Conservation (phyloP, 2,797 vertebrate species). For the Melanotaenia maccullochi region DNA sequence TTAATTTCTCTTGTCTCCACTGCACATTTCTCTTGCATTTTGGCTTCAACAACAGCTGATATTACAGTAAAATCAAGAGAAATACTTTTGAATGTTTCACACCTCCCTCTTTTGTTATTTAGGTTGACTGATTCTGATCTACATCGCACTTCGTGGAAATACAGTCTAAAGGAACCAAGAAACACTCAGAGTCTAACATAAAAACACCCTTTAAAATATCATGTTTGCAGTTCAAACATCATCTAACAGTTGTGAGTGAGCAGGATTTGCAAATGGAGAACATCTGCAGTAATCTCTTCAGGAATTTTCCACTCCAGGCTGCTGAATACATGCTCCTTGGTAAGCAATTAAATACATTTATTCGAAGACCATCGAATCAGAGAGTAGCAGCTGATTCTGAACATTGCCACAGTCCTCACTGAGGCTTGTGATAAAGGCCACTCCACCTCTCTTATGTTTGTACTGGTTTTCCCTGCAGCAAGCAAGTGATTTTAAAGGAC, state of each 20-base stretch:
- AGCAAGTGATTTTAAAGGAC: constrained; percentile 1
- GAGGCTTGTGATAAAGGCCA: neutral
- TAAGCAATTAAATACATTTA: constrained; percentile 4
- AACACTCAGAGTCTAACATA: neutral
- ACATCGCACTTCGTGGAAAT: neutral
- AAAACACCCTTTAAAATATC: neutral
- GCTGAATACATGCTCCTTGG: neutral
- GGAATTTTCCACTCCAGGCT: constrained; percentile 4
- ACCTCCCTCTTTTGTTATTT: neutral
- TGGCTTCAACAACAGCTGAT: no score
- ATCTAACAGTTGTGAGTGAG: constrained; percentile 2
- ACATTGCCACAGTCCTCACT: neutral
- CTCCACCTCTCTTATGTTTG: neutral
- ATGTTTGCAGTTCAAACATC: constrained; percentile 9
- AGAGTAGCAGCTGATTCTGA: constrained; percentile 5
- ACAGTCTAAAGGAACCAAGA: no score
- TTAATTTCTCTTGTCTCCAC: neutral
- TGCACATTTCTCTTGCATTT: neutral
- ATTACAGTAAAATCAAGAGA: no score
- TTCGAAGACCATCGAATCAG: neutral
- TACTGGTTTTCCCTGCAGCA: neutral
- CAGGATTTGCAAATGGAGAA: neutral
- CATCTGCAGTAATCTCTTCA: neutral
- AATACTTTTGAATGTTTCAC: no score
- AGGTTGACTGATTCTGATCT: constrained; percentile 3